Evolutionary conservation across 2,113 vertebrate species (phyloP).

Genomic region (Zootoca vivipara): DNA sequence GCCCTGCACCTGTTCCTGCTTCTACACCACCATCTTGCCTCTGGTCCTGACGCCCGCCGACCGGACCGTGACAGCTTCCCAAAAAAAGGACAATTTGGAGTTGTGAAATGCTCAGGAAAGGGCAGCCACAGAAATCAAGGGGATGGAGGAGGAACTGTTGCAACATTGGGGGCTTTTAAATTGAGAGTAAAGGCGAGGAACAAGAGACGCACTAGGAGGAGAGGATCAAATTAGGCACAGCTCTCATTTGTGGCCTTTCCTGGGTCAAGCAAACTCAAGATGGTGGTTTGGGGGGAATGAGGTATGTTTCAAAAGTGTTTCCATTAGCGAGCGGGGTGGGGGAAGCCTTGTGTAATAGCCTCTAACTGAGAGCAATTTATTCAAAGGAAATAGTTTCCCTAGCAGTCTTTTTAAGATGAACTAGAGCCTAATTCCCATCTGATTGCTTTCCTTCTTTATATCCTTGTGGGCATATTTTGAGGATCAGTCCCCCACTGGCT

Average conservation of each 20-base stretch:
- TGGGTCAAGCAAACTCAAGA: neutral
- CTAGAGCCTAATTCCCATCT: neutral
- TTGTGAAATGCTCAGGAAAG: no score
- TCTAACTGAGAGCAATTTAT: conserved; percentile 1
- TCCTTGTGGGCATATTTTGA: neutral
- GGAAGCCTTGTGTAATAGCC: neutral
- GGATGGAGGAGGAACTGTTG: no score
- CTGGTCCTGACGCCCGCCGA: no score
- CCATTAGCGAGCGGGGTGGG: neutral
- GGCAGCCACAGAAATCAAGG: no score
- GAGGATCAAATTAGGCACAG: no score
- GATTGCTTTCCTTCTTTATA: neutral
- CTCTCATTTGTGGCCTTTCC: neutral
- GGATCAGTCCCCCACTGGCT: neutral
- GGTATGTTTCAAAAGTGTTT: neutral
- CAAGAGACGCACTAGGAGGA: no score
- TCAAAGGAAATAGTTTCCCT: conserved; percentile 29
- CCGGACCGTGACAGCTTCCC: no score
- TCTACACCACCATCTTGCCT: no score
- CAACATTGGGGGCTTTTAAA: no score
- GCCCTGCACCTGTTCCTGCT: no score
- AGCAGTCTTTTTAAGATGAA: neutral
- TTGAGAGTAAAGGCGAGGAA: no score
- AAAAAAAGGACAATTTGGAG: no score
- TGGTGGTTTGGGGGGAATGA: neutral